These are phyloP conservation scores for Anastrepha obliqua DNA, from an alignment of 1,140 invertebrate genomes.

Conservation along the genomic window DNA sequence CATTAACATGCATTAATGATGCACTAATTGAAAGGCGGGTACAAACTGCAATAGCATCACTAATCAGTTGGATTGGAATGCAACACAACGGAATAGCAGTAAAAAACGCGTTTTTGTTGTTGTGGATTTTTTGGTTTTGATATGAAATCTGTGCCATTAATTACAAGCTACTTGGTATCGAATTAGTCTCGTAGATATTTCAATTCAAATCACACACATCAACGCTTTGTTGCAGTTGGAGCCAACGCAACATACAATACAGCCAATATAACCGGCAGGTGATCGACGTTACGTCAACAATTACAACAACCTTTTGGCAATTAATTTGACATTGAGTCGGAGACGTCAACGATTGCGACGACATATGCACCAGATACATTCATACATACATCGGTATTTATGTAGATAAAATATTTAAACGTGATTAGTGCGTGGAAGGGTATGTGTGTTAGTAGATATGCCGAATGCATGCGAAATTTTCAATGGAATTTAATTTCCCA, in stretches of 20 bases:
- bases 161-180: conserved; percentile 12
- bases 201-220: not conserved
- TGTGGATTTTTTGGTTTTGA: not conserved
- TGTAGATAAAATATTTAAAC: not conserved
- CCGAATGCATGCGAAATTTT: too few relatives aligned
- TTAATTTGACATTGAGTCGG: conserved; percentile 22
- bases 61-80: conserved; percentile 17
- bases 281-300: not conserved
- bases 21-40: conserved; percentile 30
- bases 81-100: not conserved
- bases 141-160: conserved; percentile 34
- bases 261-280: not conserved
- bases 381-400: not conserved
- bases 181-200: not conserved
- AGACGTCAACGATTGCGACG: not conserved
- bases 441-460: too few relatives aligned
- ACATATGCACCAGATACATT: not conserved
- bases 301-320: conserved; percentile 29
- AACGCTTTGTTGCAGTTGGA: too few relatives aligned
- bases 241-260: not conserved
- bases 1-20: not conserved
- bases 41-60: conserved; percentile 30
- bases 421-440: too few relatives aligned
- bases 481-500: too few relatives aligned
- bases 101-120: not conserved